phyloP scores from a whole-genome alignment of 2,797 vertebrate species.

The Oryzias dopingdopingensis region DNA sequence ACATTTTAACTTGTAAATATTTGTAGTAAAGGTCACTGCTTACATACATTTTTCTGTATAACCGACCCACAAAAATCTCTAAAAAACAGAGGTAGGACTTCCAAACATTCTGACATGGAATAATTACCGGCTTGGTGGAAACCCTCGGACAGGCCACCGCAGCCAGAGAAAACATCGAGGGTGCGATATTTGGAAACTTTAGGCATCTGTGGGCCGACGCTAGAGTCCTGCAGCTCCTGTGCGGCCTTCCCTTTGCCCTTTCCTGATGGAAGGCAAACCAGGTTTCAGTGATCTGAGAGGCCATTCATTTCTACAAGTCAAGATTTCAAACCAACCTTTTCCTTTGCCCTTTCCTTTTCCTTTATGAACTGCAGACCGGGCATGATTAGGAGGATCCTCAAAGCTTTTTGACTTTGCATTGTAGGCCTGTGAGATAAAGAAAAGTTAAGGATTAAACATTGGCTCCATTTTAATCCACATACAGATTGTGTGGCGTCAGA shows the following conservation, averaged over 20 bases:
- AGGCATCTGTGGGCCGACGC: constrained; percentile 50
- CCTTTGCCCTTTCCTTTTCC: constrained; percentile 97
- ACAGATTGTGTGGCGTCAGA: neutral
- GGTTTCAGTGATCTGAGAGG: neutral
- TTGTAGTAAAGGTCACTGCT: too few species aligned
- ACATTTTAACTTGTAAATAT: too few species aligned
- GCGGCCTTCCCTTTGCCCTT: constrained; percentile 84
- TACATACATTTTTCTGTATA: too few species aligned
- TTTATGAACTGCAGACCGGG: constrained; percentile 85
- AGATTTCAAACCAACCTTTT: constrained; percentile 79
- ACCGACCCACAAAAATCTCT: too few species aligned
- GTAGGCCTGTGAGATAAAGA: constrained; percentile 81
- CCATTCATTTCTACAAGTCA: too few species aligned
- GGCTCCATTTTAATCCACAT: neutral
- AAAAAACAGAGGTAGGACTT: neutral
- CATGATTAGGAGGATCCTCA: constrained; percentile 96
- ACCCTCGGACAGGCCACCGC: constrained; percentile 93
- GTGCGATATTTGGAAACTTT: constrained; percentile 84
- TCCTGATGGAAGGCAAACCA: constrained; percentile 63
- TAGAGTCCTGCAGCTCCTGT: constrained; percentile 74
- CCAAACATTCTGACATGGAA: neutral
- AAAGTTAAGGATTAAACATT: neutral
- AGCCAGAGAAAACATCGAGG: constrained; percentile 94
- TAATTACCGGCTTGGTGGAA: constrained; percentile 94
- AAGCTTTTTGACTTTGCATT: constrained; percentile 89